Conservation (phyloP, 1,140 invertebrate species). For the Apis florea region DNA sequence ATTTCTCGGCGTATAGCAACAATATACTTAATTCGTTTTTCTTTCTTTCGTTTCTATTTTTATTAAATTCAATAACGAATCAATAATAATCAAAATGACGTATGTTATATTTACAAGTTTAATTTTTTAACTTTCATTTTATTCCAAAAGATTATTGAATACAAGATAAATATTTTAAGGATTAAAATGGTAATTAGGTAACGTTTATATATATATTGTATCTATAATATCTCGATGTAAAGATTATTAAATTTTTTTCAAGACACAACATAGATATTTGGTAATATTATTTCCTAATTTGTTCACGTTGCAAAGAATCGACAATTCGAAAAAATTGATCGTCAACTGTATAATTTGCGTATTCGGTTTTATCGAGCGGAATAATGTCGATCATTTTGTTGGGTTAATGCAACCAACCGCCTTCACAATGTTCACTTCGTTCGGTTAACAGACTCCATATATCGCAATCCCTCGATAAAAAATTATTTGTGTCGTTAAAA, state of each 20-base stretch:
- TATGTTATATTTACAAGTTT: too few species aligned
- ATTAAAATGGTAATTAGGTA: too few species aligned
- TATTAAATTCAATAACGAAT: constrained; percentile 17
- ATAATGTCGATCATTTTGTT: constrained; percentile 53
- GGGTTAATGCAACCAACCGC: neutral
- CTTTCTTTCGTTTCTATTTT: neutral
- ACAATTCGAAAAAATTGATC: constrained; percentile 17
- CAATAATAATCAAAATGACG: too few species aligned
- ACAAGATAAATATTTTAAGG: too few species aligned
- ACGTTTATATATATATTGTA: too few species aligned
- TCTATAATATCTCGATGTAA: too few species aligned
- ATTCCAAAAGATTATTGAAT: too few species aligned
- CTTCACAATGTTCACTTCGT: too few species aligned
- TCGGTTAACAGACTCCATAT: neutral
- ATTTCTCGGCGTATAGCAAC: neutral
- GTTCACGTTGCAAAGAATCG: neutral
- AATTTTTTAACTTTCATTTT: too few species aligned
- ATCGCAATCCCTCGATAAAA: neutral
- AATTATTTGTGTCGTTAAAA: neutral
- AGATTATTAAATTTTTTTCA: too few species aligned
- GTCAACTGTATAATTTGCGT: neutral
- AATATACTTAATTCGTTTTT: neutral
- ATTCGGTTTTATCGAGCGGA: constrained; percentile 32
- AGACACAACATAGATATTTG: too few species aligned
- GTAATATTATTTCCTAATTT: neutral